Base-by-base conservation (phyloP, 2,113 vertebrate species). In the Paraplagusia blochii region DNA sequence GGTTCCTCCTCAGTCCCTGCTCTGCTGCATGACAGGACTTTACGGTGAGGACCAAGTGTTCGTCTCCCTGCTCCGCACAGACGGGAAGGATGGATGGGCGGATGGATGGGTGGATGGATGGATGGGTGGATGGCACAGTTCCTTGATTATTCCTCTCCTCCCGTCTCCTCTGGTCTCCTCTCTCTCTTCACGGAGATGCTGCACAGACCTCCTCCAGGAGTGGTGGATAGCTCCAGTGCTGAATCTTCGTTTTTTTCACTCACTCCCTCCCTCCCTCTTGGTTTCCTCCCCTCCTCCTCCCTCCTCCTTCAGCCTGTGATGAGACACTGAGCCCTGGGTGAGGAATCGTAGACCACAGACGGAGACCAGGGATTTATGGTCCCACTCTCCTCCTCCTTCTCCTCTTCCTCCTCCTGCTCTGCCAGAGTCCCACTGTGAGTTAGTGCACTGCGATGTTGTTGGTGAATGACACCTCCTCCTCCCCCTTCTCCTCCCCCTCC, bases 151-250 rank as follows among this genome's bases (percentile, higher is more conserved):
- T 58, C 72, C 53, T 62, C 22, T 29, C 6, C 22, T n/a, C n/a
- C n/a, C n/a, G 22, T 29, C 22, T 29, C 22, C 22, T 29, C 48
- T 45, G n/a, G 22, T 29, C 22, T 29, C 22, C 22, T 29, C 48
- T 45, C 54, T 49, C 42, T 35, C 59, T 38, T 40, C 50, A 33
- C 59, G 19, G 70, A 66, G 11, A 12, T 13, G 1, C 3, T 38
- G 16, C 46, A 33, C 46, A 16, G 46, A 29, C 73, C 57, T 47
- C n/a, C 49, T 29, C 22, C 22, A 29, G 11, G 33, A 72, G 59
- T 53, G 29, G 58, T 40, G 75, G 85, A 90, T 87, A 90, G 90
- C 87, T 86, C 88, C 88, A 54, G 89, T 90, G 79, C 90, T 90
- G 88, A 90, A 87, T 15, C 12, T 16, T 36, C 11, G 5, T 14